phyloP scores from a whole-genome alignment of 2,113 vertebrate species.

The Calyptommatus sinebrachiatus region DNA sequence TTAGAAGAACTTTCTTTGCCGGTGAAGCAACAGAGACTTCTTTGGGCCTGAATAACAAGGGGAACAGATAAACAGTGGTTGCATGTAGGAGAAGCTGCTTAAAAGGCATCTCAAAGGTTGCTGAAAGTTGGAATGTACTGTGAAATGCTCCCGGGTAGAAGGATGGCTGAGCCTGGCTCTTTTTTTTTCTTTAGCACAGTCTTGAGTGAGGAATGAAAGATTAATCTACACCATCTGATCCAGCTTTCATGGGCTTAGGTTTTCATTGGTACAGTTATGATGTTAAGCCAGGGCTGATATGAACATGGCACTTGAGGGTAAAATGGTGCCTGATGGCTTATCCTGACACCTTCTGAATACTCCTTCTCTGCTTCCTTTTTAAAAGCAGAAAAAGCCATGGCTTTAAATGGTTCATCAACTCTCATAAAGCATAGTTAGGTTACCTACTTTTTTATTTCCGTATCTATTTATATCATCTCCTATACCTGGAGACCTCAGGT shows the following conservation, averaged over 20 bases:
- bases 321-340: too few relatives aligned
- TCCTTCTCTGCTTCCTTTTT: too few relatives aligned
- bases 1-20: conserved; percentile 41
- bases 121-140: conserved; percentile 8
- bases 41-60: neutral
- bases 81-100: conserved; percentile 14
- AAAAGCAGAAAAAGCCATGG: too few relatives aligned
- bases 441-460: too few relatives aligned
- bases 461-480: too few relatives aligned
- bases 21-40: neutral
- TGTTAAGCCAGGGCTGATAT: neutral
- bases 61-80: neutral
- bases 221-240: neutral
- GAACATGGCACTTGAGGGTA: too few relatives aligned
- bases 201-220: neutral
- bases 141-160: neutral
- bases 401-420: too few relatives aligned
- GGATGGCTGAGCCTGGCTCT: neutral
- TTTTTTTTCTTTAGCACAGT: neutral
- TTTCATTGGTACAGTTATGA: neutral
- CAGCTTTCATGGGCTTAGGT: neutral
- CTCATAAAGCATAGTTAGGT: too few relatives aligned
- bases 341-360: too few relatives aligned
- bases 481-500: too few relatives aligned
- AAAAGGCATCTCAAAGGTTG: neutral